phyloP scores from a whole-genome alignment of 2,113 vertebrate genomes.

The Chaetorhynchus papuensis region DNA sequence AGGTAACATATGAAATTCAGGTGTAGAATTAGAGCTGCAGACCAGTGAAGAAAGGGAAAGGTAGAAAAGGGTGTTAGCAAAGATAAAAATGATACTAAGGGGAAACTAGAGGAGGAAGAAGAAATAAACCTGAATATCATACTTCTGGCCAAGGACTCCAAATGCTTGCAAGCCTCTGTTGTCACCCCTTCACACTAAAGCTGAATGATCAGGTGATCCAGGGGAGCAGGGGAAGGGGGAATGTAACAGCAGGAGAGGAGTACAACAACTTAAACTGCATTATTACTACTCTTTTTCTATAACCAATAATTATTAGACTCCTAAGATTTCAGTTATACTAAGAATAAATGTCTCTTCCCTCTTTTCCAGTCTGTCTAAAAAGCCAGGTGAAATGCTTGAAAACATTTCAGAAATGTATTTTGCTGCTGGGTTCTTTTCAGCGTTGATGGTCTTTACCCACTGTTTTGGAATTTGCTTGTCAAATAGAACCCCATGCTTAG shows the following conservation, averaged over 20 bases:
- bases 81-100: neutral
- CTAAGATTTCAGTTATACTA: neutral
- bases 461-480: neutral
- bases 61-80: neutral
- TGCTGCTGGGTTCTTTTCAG: neutral
- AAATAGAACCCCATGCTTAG: neutral
- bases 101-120: neutral
- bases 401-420: neutral
- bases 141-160: neutral
- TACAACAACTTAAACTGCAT: neutral
- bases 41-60: neutral
- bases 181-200: fast-evolving
- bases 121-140: fast-evolving
- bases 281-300: neutral
- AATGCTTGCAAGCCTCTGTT: neutral
- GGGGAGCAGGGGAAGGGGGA: neutral
- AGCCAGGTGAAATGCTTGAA: neutral
- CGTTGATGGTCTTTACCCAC: neutral
- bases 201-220: neutral
- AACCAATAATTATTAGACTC: neutral
- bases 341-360: neutral
- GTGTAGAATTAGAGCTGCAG: neutral
- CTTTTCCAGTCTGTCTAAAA: neutral
- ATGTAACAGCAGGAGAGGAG: neutral
- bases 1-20: neutral